Evolutionary conservation across 2,797 vertebrate species (phyloP).

Genomic region (Myotis pilosus): DNA sequence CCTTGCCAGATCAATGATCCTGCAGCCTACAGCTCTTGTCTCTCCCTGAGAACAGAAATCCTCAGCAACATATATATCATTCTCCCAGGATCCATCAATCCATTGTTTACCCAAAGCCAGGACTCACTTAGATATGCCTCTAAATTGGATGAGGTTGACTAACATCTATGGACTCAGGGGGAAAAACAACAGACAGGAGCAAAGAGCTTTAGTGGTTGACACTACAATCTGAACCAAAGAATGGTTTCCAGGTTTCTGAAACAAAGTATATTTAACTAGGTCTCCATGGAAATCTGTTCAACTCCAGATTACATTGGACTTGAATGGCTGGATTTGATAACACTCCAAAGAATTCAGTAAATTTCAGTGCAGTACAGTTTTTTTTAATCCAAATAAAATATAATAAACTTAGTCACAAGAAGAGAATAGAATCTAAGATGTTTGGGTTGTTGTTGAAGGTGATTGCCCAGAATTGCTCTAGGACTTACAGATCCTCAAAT

Average conservation of each 20-base stretch:
- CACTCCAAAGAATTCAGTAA: background rate
- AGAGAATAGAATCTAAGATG: background rate
- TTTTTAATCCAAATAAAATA: slow-evolving; percentile 5
- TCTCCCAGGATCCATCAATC: background rate
- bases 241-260: slow-evolving; percentile 30
- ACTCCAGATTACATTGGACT: slow-evolving; percentile 39
- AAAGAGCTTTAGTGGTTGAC: background rate
- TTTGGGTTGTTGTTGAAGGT: background rate
- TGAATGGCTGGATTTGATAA: slow-evolving; percentile 37
- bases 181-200: background rate
- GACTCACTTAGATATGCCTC: background rate
- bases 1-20: background rate
- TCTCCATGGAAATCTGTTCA: slow-evolving; percentile 44
- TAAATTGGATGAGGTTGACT: background rate
- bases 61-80: background rate
- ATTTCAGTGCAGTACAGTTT: background rate
- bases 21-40: background rate
- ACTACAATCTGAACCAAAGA: background rate
- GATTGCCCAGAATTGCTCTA: background rate
- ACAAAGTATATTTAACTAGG: background rate
- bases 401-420: background rate
- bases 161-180: background rate
- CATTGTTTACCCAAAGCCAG: background rate
- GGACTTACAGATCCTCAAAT: background rate
- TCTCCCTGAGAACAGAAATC: background rate